Evolutionary conservation across 2,888 invertebrate species (phyloP).

Genomic region (Yponomeuta evonymella): DNA sequence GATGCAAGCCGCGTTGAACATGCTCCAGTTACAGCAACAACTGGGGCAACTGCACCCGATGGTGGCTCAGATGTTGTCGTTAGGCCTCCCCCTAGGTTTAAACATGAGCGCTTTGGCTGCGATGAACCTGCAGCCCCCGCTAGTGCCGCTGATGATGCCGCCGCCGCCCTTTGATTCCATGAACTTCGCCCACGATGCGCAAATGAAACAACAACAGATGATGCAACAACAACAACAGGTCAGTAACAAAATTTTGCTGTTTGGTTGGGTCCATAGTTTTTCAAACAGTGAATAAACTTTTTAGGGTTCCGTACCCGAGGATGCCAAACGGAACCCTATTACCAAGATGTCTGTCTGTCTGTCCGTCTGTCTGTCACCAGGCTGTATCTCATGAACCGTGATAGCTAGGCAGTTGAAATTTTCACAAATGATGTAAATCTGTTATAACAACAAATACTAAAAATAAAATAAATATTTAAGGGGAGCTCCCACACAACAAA

Average conservation of each 20-base stretch:
- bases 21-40: slow-evolving; percentile 89
- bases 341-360: too few species aligned
- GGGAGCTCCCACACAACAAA: too few species aligned
- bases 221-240: slow-evolving; percentile 83
- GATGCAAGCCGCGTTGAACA: slow-evolving; percentile 89
- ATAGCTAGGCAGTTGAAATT: too few species aligned
- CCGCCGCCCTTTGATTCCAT: slow-evolving; percentile 86
- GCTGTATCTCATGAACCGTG: too few species aligned
- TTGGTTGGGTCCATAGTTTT: neutral
- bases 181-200: slow-evolving; percentile 74
- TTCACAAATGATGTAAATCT: too few species aligned
- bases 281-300: neutral
- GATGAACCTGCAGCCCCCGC: slow-evolving; percentile 95
- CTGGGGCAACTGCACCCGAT: slow-evolving; percentile 93
- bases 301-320: neutral
- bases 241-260: slow-evolving; percentile 35
- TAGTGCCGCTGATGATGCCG: slow-evolving; percentile 92
- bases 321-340: too few species aligned
- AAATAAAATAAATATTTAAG: too few species aligned
- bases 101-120: slow-evolving; percentile 90
- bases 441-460: too few species aligned
- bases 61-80: slow-evolving; percentile 91
- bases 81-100: slow-evolving; percentile 86
- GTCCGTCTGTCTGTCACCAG: too few species aligned
- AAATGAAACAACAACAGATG: slow-evolving; percentile 83